Conservation (phyloP, 2,113 vertebrate species). For the Lagopus muta region DNA sequence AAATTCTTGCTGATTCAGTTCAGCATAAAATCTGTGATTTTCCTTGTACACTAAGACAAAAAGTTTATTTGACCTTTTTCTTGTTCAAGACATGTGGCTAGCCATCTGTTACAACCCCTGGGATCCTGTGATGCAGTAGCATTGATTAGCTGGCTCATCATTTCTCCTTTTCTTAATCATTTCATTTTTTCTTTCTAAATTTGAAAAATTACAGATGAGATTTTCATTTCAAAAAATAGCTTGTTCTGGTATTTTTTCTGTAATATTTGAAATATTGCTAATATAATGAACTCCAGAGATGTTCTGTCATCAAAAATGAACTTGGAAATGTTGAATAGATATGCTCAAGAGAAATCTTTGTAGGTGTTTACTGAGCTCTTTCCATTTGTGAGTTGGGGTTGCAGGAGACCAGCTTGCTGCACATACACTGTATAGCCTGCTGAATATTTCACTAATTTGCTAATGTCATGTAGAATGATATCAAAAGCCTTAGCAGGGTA, state of each 20-base stretch:
- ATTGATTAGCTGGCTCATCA: background rate
- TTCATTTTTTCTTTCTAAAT: background rate
- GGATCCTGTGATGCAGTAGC: background rate
- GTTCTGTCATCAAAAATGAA: background rate
- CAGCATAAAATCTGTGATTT: background rate
- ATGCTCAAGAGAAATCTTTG: background rate
- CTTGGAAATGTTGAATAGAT: background rate
- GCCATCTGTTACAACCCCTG: background rate
- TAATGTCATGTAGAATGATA: fast-evolving
- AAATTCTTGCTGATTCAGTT: background rate
- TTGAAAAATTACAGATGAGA: background rate
- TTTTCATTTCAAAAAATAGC: background rate
- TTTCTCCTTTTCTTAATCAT: background rate
- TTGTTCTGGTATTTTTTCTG: background rate
- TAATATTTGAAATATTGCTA: background rate
- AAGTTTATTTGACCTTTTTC: background rate
- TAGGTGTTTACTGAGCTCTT: background rate
- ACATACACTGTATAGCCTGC: background rate
- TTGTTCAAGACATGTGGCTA: background rate
- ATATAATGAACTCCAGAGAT: background rate
- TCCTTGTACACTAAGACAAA: background rate
- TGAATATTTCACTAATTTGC: background rate
- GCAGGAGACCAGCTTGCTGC: background rate
- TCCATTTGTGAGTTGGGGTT: fast-evolving
- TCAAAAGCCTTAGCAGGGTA: background rate